Evolutionary conservation across 2,888 invertebrate species (phyloP), one percentile per base, ranked within the genome.

Genomic region (Ligdia adustata): DNA sequence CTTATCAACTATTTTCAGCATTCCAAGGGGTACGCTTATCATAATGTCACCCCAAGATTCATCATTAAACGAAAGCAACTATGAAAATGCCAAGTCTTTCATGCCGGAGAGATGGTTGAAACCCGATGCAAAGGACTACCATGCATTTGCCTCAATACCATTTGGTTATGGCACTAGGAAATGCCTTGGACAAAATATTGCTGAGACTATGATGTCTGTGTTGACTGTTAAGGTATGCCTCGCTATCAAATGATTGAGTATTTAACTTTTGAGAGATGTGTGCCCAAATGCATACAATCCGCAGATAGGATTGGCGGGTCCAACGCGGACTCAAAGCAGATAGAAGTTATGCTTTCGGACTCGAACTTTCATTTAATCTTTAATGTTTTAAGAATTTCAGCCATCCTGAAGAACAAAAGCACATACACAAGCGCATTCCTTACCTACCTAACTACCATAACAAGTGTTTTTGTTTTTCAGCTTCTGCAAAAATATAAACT

Each of bases 21-120:
- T 92, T 44, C 92, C 92, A 1, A 78, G 87, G 33, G 92, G 92
- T 43, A 94, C 94, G 0, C 86, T 92, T 5, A 84, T 94, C 9
- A 88, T 94, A 62, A 93, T 93, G 91, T 93, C 93, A 0, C 92
- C 92, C 29, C 91, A 92, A 74, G 89, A 94, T 32, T 82, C 93
- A 0, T 91, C 92, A 9, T 68, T 91, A 42, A 90, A 92, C 40
- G 93, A 94, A 55, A 92, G 92, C 55, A 92, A 94, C 68, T 94
- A 92, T 57, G 93, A 94, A 14, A 92, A 94, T 55, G 92, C 93
- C 0, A 63, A 78, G 0, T 91, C 90, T 46, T 94, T 92, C 60
- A 77, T 82, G 51, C 94, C 94, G 0, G 93, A 93, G 57, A 82
- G 94, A 45, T 94, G 94, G 94, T 62, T 93, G 9, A 74, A 73